These are phyloP conservation scores for Regulus satrapa DNA, from an alignment of 2,113 vertebrate genomes.

Conservation along the genomic window DNA sequence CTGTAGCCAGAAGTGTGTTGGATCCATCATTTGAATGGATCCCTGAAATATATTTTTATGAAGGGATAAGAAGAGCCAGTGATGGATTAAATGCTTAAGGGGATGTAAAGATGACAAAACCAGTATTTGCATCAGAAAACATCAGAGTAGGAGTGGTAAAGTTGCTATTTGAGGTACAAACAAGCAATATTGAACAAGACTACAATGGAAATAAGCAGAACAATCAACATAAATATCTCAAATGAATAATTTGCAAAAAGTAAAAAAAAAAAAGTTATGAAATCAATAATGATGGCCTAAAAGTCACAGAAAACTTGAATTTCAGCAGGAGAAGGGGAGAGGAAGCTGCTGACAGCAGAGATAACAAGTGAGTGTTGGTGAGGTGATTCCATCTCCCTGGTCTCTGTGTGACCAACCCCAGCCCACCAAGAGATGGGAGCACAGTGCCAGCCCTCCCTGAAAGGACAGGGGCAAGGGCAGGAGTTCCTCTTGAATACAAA, in stretches of 20 bases:
- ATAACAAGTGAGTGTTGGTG: not conserved
- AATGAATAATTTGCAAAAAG: not conserved
- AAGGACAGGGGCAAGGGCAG: not conserved
- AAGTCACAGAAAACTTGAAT: not conserved
- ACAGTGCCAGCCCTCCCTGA: not conserved
- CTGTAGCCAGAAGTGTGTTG: not conserved
- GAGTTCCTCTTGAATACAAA: not conserved
- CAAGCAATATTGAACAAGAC: not conserved
- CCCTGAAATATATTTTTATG: not conserved
- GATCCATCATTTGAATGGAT: not conserved
- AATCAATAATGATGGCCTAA: not conserved
- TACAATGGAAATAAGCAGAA: not conserved
- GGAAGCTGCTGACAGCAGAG: not conserved
- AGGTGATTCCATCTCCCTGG: not conserved
- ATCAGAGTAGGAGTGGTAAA: not conserved
- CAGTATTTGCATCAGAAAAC: not conserved
- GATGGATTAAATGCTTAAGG: not conserved
- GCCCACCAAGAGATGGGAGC: not conserved
- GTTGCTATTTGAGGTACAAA: not conserved
- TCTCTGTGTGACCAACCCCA: not conserved
- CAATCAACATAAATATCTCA: not conserved
- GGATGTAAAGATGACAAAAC: not conserved
- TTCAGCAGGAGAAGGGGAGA: not conserved
- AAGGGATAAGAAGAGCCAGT: not conserved
- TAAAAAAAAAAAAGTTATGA: not conserved